Base-by-base conservation (phyloP, 1,140 invertebrate species). In the Tetramorium alpestre region DNA sequence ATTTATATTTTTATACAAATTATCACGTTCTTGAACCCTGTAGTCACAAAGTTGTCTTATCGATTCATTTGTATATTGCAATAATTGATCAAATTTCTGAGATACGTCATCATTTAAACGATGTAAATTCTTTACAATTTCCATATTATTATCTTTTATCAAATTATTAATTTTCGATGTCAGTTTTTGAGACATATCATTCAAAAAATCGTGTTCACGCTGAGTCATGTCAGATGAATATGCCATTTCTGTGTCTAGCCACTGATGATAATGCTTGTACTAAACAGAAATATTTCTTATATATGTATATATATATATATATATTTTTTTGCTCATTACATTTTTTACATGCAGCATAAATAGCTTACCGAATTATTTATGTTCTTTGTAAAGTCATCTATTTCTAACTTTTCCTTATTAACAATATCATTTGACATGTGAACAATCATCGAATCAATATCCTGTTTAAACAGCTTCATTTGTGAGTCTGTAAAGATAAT, bases 91-190 rank as follows among this genome's bases (percentile, higher is more conserved):
- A 38, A 95, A 88, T 75, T 94, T 94, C 41, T 91, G 41, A 13
- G 77, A 82, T 25, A 93, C 84, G 60, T 91, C 78, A 8, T 91
- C 69, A 22, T 92, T 91, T 6, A 94, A 54, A 11, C 13, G 49
- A 25, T 84, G 87, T 18, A 95, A 87, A 85, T 94, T 94, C 51
- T 93, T 89, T 2, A 90, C 82, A 38, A 95, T 89, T 84, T 92
- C 92, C 18, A 10, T 16, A 47, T 47, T 86, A 28, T 64, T 69
- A 58, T 87, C 93, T 28, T 94, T 64, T 28, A 94, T 87, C 6
- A 93, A 77, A 69, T 91, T 49, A 4, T 89, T 72, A 54, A 95
- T 91, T 86, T 92, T 92, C 13, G 91, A 62, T n/a, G 91, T 89
- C 11, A 95, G 73, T 82, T 78, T 89, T 11, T 64, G 4, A 18